Conservation (phyloP, 2,888 invertebrate genomes). For the Volucella inflata region DNA sequence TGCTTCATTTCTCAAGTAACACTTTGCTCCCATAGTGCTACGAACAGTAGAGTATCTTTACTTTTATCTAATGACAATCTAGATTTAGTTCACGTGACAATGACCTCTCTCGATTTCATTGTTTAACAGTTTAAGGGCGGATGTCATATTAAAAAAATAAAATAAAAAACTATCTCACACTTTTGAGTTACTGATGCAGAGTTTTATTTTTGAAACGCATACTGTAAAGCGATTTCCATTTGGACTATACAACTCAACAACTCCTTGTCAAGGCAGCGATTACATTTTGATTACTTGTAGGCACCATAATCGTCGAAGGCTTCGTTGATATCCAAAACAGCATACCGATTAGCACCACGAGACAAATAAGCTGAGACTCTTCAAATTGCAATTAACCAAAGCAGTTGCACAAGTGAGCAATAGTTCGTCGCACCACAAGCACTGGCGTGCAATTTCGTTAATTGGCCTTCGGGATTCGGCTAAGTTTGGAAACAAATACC, state of each 20-base stretch:
- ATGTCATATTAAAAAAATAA: neutral
- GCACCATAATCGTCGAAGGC: conserved; percentile 32
- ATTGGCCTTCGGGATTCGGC: conserved; percentile 65
- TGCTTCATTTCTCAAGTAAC: neutral
- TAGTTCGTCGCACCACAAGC: conserved; percentile 42
- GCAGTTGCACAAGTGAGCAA: conserved; percentile 58
- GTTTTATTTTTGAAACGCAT: conserved; percentile 30
- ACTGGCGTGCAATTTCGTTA: conserved; percentile 64
- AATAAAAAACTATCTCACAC: conserved; percentile 8
- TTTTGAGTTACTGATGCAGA: conserved; percentile 35
- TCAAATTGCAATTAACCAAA: conserved; percentile 60
- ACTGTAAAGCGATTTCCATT: conserved; percentile 37
- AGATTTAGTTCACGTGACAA: conserved; percentile 53
- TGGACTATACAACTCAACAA: neutral
- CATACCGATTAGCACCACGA: conserved; percentile 44
- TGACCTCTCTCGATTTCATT: conserved; percentile 50
- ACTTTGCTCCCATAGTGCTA: neutral
- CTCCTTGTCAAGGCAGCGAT: conserved; percentile 29
- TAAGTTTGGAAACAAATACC: conserved; percentile 39
- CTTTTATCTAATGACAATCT: conserved; percentile 20
- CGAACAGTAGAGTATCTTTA: neutral
- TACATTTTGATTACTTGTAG: conserved; percentile 30
- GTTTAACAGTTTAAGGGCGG: conserved; percentile 42
- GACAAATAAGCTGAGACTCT: conserved; percentile 66
- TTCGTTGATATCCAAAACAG: conserved; percentile 61